A percentile compares a stretch with the other conserved stretches of the same genome.
These are phyloP conservation scores for Zele albiditarsus DNA, from an alignment of 2,888 invertebrate genomes.

Conservation along the genomic window DNA sequence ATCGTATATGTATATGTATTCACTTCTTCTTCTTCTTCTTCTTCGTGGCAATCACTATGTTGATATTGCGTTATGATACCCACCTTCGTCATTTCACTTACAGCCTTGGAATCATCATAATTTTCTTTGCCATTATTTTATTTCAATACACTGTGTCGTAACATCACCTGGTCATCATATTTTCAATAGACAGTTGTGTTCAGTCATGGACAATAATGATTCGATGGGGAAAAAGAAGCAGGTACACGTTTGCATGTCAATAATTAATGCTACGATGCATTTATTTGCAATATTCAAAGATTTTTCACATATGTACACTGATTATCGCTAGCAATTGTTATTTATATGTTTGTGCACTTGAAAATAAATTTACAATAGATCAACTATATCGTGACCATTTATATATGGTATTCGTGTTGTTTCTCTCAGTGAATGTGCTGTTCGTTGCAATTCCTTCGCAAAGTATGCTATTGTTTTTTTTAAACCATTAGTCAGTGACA, in stretches of 20 bases:
- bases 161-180: background rate
- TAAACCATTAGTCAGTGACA: conserved; percentile 88
- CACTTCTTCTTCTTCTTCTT: background rate
- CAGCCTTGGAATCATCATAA: conserved; percentile 5
- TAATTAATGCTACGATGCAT: too few relatives aligned
- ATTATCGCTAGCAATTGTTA: background rate
- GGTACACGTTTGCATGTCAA: too few relatives aligned
- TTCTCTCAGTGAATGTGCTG: conserved; percentile 76
- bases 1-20: conserved; percentile 18
- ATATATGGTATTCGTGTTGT: conserved; percentile 66
- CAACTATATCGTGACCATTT: conserved; percentile 69
- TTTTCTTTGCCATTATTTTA: conserved; percentile 12
- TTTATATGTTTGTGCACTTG: background rate
- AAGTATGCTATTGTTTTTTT: conserved; percentile 96
- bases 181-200: background rate
- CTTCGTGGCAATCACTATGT: background rate
- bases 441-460: conserved; percentile 85
- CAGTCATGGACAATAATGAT: background rate
- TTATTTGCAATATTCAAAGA: background rate
- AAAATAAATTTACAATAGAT: conserved; percentile 59
- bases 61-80: background rate
- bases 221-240: background rate
- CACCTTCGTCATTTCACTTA: conserved; percentile 5
- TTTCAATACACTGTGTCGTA: background rate
- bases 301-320: background rate